A percentile compares a stretch with the other conserved stretches of the same genome.
phyloP scores from a whole-genome alignment of 1,140 invertebrate genomes.

The Macrosteles quadrilineatus region DNA sequence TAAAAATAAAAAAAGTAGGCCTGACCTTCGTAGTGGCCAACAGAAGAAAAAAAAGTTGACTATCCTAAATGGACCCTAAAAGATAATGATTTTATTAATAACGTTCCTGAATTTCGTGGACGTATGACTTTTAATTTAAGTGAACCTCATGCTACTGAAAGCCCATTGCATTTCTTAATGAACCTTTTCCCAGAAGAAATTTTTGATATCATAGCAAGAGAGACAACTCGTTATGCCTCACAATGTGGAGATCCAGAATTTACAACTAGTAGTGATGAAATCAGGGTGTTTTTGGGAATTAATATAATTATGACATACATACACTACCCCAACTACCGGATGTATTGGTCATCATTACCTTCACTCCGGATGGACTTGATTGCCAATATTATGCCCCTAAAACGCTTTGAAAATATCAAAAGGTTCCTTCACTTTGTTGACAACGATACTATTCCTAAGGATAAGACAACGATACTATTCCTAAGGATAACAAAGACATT shows the following conservation, averaged over 20 bases:
- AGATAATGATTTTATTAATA: too few species aligned
- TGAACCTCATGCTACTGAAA: too few species aligned
- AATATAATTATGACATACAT: conserved; percentile 24
- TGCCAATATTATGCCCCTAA: conserved; percentile 41
- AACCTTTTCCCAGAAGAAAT: too few species aligned
- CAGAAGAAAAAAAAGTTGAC: too few species aligned
- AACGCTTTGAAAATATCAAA: conserved; percentile 43
- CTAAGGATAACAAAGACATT: conserved; percentile 29
- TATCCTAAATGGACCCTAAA: too few species aligned
- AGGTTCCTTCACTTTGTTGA: conserved; percentile 45
- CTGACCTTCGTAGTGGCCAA: too few species aligned
- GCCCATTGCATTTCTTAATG: too few species aligned
- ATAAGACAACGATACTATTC: conserved; percentile 39
- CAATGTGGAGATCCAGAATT: conserved; percentile 16
- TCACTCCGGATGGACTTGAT: background rate
- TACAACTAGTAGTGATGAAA: conserved; percentile 1
- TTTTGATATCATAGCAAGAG: conserved; percentile 1
- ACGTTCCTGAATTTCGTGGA: too few species aligned
- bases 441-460: too few species aligned
- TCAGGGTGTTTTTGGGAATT: conserved; percentile 7
- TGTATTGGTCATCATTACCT: conserved; percentile 20
- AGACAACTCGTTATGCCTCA: conserved; percentile 23
- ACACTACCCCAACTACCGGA: background rate
- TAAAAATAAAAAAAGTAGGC: too few species aligned
- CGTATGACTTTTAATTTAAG: too few species aligned